Conservation (phyloP, 2,113 vertebrate genomes). For the Oceanites oceanicus region DNA sequence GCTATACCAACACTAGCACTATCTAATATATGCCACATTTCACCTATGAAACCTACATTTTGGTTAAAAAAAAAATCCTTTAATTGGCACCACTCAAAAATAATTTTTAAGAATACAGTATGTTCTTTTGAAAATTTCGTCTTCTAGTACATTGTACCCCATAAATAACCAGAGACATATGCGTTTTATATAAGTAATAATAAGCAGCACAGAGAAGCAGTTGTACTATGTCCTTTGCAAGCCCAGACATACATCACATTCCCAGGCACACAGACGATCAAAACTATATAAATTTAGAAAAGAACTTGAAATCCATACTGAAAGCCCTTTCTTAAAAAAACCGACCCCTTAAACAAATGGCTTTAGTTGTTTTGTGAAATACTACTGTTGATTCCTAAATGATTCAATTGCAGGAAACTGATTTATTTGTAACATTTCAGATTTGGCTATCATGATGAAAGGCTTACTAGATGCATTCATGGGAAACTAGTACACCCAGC, state of each 20-base stretch:
- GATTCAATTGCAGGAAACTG: not conserved
- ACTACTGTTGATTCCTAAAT: not conserved
- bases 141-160: not conserved
- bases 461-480: not conserved
- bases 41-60: not conserved
- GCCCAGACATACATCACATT: not conserved
- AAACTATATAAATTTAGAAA: not conserved
- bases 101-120: not conserved
- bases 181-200: not conserved
- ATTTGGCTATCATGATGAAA: not conserved
- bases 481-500: not conserved
- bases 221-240: not conserved
- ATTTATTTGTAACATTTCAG: not conserved
- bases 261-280: not conserved
- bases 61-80: not conserved
- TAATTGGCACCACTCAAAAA: not conserved
- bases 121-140: not conserved
- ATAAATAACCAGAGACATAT: not conserved
- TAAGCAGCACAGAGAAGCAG: not conserved
- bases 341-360: not conserved
- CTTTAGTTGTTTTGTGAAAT: not conserved
- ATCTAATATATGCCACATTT: not conserved
- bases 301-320: not conserved
- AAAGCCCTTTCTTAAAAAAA: not conserved
- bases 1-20: not conserved